These are phyloP conservation scores for Lasioglossum lativentre DNA, from an alignment of 2,888 invertebrate genomes.

Conservation along the genomic window DNA sequence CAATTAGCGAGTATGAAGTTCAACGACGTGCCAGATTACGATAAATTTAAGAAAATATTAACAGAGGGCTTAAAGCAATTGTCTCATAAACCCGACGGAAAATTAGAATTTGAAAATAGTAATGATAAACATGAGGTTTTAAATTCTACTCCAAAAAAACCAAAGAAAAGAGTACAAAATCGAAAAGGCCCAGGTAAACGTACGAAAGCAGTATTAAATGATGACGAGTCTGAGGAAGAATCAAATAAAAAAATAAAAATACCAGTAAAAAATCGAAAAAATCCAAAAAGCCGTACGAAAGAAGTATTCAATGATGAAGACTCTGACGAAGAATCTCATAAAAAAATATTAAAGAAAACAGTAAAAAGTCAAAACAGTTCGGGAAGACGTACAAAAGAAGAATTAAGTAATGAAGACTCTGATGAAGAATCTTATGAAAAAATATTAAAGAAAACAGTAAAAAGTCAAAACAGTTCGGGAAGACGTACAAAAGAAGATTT, in stretches of 20 bases:
- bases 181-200: conserved; percentile 56
- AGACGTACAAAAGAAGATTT: conserved; percentile 72
- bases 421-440: background rate
- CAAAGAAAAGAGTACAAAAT: conserved; percentile 54
- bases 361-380: conserved; percentile 59
- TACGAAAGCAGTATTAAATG: background rate
- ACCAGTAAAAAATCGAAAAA: conserved; percentile 66
- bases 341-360: conserved; percentile 78
- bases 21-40: conserved; percentile 91
- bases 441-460: conserved; percentile 62
- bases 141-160: conserved; percentile 47
- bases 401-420: conserved; percentile 23
- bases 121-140: background rate
- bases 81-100: conserved; percentile 86
- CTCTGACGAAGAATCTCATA: conserved; percentile 79
- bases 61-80: conserved; percentile 88
- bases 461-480: conserved; percentile 71
- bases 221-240: background rate
- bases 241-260: background rate
- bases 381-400: conserved; percentile 8
- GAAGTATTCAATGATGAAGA: conserved; percentile 73
- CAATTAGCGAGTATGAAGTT: conserved; percentile 89
- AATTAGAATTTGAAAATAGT: conserved; percentile 86
- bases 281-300: conserved; percentile 70
- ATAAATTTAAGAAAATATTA: conserved; percentile 89